Evolutionary conservation across 2,888 invertebrate species (phyloP).

Genomic region (Stratiomys singularior): DNA sequence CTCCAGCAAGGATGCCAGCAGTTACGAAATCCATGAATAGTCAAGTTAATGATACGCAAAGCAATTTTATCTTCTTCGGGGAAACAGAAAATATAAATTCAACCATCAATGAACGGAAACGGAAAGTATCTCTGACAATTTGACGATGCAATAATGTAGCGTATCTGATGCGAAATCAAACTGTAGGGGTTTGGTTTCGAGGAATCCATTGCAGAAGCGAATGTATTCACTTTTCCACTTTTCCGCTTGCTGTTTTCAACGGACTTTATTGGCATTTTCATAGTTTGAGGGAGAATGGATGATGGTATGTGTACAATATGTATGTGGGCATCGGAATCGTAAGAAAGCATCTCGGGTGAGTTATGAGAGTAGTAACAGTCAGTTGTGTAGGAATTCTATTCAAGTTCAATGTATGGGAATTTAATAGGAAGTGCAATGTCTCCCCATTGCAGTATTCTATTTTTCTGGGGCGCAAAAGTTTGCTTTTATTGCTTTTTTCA

Average conservation of each 20-base stretch:
- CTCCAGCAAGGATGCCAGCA: no score
- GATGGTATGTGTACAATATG: neutral
- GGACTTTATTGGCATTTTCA: slow-evolving; percentile 21
- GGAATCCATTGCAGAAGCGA: slow-evolving; percentile 1
- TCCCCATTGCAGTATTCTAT: no score
- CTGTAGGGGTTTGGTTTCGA: neutral
- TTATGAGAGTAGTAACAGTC: no score
- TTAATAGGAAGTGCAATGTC: no score
- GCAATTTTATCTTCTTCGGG: slow-evolving; percentile 28
- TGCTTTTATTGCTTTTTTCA: no score
- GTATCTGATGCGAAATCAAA: slow-evolving; percentile 28
- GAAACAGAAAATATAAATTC: slow-evolving; percentile 21
- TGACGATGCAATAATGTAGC: slow-evolving; percentile 39
- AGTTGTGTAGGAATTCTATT: no score
- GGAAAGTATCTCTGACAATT: slow-evolving; percentile 32
- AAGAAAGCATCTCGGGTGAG: neutral
- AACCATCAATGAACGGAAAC: slow-evolving; percentile 31
- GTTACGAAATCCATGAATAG: slow-evolving; percentile 33
- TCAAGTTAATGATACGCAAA: slow-evolving; percentile 42
- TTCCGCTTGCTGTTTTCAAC: neutral
- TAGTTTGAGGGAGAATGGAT: slow-evolving; percentile 8
- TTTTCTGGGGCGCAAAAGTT: no score
- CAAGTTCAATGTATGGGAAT: no score
- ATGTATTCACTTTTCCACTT: neutral
- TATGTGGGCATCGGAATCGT: neutral